These are phyloP conservation scores for Pachyrhynchus sulphureomaculatus DNA, from an alignment of 1,140 invertebrate species.

Conservation along the genomic window DNA sequence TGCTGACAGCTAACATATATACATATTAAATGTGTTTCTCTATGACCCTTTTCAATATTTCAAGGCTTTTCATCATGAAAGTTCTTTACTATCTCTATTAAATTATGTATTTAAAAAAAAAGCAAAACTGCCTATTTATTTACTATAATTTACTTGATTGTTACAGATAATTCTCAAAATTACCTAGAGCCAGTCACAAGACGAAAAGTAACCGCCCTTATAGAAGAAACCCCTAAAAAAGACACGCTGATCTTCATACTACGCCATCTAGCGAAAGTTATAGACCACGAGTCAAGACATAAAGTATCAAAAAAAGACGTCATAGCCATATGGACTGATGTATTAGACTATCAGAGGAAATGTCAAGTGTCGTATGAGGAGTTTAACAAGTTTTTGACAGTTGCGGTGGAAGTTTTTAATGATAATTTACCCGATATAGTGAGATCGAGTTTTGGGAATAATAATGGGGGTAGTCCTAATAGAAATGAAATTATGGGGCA, in stretches of 20 bases:
- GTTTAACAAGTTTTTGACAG: constrained; percentile 23
- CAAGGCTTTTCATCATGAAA: too few species aligned
- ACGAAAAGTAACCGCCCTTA: constrained; percentile 9
- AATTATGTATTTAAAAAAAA: too few species aligned
- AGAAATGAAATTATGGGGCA: constrained; percentile 13
- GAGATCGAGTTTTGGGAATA: constrained; percentile 17
- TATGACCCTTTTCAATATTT: too few species aligned
- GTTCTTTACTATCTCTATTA: too few species aligned
- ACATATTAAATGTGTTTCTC: too few species aligned
- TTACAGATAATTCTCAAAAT: constrained; percentile 25
- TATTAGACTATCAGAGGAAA: constrained; percentile 24
- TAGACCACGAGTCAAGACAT: constrained; percentile 60
- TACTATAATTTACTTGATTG: too few species aligned
- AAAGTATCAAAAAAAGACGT: constrained; percentile 17
- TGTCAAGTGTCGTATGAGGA: constrained; percentile 12
- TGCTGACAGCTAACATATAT: too few species aligned
- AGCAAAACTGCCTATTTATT: too few species aligned
- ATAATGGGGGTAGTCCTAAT: neutral
- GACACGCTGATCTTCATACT: constrained; percentile 91
- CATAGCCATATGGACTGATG: constrained; percentile 23
- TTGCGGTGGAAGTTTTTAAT: constrained; percentile 25
- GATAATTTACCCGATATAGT: constrained; percentile 26
- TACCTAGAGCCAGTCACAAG: constrained; percentile 22
- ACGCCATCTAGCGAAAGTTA: constrained; percentile 86
- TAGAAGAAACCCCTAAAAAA: constrained; percentile 35